A percentile compares a stretch with the other conserved stretches of the same genome.
Conservation (phyloP, 2,113 vertebrate genomes). For the Hirundichthys speculiger region DNA sequence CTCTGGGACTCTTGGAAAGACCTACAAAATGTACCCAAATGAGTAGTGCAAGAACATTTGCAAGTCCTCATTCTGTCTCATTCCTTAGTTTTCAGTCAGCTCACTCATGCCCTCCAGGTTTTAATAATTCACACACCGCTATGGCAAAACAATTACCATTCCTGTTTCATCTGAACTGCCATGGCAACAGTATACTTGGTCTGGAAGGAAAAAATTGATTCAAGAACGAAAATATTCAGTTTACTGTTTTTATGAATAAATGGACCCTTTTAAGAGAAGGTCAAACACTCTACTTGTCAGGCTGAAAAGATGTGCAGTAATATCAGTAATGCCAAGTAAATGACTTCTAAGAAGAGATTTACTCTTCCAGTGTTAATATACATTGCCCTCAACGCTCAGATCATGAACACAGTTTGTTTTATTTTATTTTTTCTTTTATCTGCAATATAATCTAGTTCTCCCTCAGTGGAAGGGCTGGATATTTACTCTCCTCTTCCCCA, state of each 20-base stretch:
- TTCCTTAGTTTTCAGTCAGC: constrained; percentile 40
- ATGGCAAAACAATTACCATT: constrained; percentile 67
- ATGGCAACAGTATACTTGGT: constrained; percentile 70
- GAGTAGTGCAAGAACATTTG: constrained; percentile 16
- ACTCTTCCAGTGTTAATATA: neutral
- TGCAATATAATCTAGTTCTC: neutral
- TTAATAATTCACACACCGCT: constrained; percentile 70
- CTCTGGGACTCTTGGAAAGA: constrained; percentile 15
- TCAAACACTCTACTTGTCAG: constrained; percentile 1
- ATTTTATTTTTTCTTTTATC: constrained; percentile 1
- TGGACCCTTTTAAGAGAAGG: neutral
- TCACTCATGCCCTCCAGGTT: constrained; percentile 51
- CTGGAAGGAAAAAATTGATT: constrained; percentile 29
- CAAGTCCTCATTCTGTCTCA: constrained; percentile 48
- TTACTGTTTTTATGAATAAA: constrained; percentile 1
- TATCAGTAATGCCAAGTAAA: neutral
- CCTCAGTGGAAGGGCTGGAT: neutral
- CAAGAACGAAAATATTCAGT: constrained; percentile 4
- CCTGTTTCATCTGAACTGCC: constrained; percentile 64
- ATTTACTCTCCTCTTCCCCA: too few relatives aligned
- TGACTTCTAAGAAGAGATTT: neutral
- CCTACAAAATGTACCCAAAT: constrained; percentile 26
- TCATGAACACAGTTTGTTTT: neutral
- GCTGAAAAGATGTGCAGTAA: neutral
- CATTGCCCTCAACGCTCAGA: too few relatives aligned